A percentile compares a stretch with the other conserved stretches of the same genome.
Conservation (phyloP, 2,113 vertebrate species). For the Poeciliopsis turrubarensis region DNA sequence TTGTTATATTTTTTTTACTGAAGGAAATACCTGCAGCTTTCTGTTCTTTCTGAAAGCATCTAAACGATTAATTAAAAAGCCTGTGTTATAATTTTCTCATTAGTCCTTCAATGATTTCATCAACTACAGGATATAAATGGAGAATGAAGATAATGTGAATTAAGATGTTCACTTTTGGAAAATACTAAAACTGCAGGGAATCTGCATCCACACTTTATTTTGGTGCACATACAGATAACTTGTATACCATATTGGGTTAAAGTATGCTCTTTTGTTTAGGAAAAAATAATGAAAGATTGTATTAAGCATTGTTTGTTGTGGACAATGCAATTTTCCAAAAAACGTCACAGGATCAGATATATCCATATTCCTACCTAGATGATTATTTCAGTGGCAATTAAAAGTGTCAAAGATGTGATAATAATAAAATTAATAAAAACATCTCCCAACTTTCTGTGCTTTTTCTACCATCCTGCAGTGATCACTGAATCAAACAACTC, state of each 20-base stretch:
- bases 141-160: background rate
- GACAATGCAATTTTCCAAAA: background rate
- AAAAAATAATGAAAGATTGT: background rate
- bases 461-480: background rate
- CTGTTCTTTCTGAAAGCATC: background rate
- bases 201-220: no score
- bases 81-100: no score
- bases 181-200: no score
- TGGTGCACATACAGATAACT: background rate
- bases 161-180: no score
- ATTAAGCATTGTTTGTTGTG: background rate
- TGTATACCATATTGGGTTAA: background rate
- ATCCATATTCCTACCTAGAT: background rate
- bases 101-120: background rate
- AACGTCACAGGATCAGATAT: no score
- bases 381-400: background rate
- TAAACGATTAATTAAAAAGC: no score
- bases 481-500: background rate
- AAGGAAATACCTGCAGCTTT: background rate
- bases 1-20: no score
- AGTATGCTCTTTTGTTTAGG: background rate
- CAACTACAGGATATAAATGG: background rate
- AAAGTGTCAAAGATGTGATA: background rate
- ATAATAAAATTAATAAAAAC: background rate
- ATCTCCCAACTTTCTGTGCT: background rate